These are phyloP conservation scores for Oceanodroma tethys DNA, from an alignment of 2,113 vertebrate genomes.

Conservation along the genomic window DNA sequence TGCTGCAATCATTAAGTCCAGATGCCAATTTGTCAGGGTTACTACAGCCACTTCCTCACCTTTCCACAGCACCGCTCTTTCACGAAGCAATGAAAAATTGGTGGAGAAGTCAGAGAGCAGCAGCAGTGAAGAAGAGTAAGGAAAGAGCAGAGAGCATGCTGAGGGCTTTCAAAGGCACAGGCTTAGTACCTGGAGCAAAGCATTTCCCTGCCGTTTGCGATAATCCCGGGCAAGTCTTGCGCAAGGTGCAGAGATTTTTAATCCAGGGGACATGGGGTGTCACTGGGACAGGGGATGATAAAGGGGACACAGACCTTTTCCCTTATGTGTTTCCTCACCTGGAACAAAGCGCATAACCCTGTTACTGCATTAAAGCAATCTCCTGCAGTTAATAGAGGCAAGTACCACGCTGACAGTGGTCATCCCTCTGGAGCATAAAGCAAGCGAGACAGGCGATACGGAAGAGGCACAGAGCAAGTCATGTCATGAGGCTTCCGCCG, in stretches of 20 bases:
- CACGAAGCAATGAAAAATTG: fast-evolving
- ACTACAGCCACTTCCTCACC: neutral
- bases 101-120: neutral
- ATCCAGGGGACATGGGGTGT: fast-evolving
- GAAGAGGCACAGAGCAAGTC: neutral
- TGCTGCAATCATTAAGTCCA: neutral
- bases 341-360: neutral
- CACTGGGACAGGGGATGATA: neutral
- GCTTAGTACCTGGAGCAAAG: neutral
- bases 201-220: neutral
- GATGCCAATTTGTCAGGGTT: neutral
- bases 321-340: neutral
- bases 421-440: neutral
- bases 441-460: fast-evolving
- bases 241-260: neutral
- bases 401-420: neutral
- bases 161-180: neutral
- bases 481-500: neutral
- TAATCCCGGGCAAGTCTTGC: neutral
- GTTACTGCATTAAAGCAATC: neutral
- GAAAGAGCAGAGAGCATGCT: neutral
- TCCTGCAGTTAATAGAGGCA: neutral
- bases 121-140: neutral
- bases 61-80: neutral
- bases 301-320: neutral